A percentile compares a stretch with the other conserved stretches of the same genome.
These are phyloP conservation scores for Anarhynchus alexandrinus DNA, from an alignment of 2,113 vertebrate genomes.

Conservation along the genomic window DNA sequence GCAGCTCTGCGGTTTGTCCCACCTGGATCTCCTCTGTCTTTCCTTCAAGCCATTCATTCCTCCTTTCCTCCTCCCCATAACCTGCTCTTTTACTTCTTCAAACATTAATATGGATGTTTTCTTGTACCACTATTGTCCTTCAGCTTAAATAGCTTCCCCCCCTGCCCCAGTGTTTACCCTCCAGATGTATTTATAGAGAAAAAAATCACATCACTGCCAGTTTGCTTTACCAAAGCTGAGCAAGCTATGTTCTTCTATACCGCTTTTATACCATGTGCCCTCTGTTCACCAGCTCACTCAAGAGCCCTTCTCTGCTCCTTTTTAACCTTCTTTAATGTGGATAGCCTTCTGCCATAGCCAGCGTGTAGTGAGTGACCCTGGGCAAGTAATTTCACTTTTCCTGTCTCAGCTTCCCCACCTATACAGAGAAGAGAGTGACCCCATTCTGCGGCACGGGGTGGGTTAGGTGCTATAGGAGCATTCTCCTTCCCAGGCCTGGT, in stretches of 20 bases:
- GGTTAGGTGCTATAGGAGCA: neutral
- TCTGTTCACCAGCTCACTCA: neutral
- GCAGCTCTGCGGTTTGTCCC: neutral
- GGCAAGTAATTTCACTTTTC: neutral
- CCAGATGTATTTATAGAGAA: constrained; percentile 21
- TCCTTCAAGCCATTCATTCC: neutral
- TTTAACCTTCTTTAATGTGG: neutral
- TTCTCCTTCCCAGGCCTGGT: neutral
- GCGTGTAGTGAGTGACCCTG: neutral
- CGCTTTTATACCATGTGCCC: neutral
- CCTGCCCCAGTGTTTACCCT: neutral
- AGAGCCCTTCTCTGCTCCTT: neutral
- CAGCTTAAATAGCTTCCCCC: neutral
- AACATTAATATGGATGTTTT: neutral
- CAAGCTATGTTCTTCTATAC: neutral
- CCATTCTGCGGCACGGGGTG: neutral
- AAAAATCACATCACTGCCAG: neutral
- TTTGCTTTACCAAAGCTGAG: neutral
- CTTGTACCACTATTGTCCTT: neutral
- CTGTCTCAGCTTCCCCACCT: neutral
- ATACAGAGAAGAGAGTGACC: neutral
- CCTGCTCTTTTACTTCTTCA: neutral
- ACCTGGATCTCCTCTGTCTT: neutral
- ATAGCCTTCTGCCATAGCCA: neutral
- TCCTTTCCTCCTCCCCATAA: neutral